Base-by-base conservation (phyloP, 2,888 invertebrate species). In the Mongoloraphidia duomilia region DNA sequence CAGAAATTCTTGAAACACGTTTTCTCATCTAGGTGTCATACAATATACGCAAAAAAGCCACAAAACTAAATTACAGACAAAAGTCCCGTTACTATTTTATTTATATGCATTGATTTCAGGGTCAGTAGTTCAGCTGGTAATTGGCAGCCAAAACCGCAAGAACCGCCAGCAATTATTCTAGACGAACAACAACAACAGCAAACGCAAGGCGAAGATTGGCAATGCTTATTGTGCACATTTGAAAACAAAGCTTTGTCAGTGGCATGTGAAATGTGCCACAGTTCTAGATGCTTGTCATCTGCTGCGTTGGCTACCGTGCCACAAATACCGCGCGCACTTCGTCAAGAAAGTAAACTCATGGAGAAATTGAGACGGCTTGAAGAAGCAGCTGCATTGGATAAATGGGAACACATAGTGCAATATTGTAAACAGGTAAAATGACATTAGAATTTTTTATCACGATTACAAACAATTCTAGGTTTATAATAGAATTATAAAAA, bases 361-460 rank as follows among this genome's bases (percentile, higher is more conserved):
- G 88, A 88, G 61, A 84, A 88, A 52, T 67, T 89, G 44, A 70
- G 91, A 0, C 74, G 86, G 49, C 75, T 84, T 42, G 92, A 93
- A 62, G 93, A 94, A 63, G 81, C 82, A 54, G 84, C 91, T 63
- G 92, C 92, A 6, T 75, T 84, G 63, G 84, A 88, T 58, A 86
- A 88, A 63, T 94, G 93, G 91, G 84, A 91, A 61, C 83, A 88
- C 59, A 95, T 95, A 51, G 79, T 93, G 41, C 79, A 84, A 48
- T 93, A 89, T 63, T 95, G 94, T 65, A 82, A 83, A 60, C 82
- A 89, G 67, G 84, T 84, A 57, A 66, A 71, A 64, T 33, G 43
- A 34, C 17, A 17, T 17, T n/a, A 17, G 4, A 34, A 47, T 8
- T 50, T 11, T 45, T 10, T 6, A 3, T 13, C 11, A 11, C n/a